A percentile compares a stretch with the other conserved stretches of the same genome.
phyloP scores from a whole-genome alignment of 2,888 invertebrate genomes.

The Mycalesis mineus region DNA sequence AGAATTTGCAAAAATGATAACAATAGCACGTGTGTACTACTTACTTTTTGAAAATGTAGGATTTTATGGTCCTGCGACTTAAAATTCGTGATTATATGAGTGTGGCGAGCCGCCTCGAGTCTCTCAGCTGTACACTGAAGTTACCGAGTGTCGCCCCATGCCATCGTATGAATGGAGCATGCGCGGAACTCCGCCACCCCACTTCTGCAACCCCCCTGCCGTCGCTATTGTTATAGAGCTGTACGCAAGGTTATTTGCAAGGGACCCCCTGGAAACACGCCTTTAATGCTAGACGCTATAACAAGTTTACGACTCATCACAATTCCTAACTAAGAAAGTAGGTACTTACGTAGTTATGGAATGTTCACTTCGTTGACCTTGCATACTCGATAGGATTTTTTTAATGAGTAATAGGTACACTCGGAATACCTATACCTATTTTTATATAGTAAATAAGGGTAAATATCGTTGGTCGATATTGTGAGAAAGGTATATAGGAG shows the following conservation, averaged over 20 bases:
- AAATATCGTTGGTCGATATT: too few species aligned
- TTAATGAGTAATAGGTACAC: neutral
- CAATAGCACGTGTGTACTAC: conserved; percentile 33
- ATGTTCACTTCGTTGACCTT: conserved; percentile 23
- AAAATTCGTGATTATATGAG: conserved; percentile 30
- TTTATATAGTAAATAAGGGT: too few species aligned
- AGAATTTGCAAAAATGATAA: neutral
- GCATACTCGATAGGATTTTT: neutral
- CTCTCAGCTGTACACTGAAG: conserved; percentile 66
- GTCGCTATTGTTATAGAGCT: conserved; percentile 40
- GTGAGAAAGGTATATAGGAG: too few species aligned
- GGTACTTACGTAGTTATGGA: neutral
- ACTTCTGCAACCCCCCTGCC: conserved; percentile 51
- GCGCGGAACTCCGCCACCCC: conserved; percentile 59
- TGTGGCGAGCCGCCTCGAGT: conserved; percentile 35
- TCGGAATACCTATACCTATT: neutral
- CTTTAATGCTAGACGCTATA: conserved; percentile 29
- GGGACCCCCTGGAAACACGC: conserved; percentile 39
- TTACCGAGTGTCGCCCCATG: conserved; percentile 53
- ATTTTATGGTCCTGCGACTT: conserved; percentile 62
- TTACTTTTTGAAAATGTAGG: conserved; percentile 66
- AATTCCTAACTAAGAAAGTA: conserved; percentile 7
- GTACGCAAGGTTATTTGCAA: conserved; percentile 38
- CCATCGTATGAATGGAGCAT: conserved; percentile 61
- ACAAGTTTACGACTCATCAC: conserved; percentile 25